phyloP scores from a whole-genome alignment of 2,797 vertebrate species.

The Lycodopsis pacificus region DNA sequence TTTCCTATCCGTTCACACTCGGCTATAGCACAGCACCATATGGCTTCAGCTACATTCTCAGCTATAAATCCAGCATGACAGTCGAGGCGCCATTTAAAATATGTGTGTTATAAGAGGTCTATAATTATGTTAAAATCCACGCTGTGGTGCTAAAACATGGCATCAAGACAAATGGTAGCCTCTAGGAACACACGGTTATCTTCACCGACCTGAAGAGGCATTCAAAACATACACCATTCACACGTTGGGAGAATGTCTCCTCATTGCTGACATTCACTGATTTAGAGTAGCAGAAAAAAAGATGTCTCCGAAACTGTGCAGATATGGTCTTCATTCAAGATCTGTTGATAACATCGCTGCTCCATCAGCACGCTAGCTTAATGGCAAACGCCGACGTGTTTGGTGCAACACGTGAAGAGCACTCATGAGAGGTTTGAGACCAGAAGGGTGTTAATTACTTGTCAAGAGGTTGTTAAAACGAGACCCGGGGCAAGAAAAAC shows the following conservation, averaged over 20 bases:
- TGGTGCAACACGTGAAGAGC: constrained; percentile 68
- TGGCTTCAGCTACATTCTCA: constrained; percentile 46
- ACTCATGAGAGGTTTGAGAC: constrained; percentile 67
- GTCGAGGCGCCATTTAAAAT: constrained; percentile 41
- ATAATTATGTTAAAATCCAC: constrained; percentile 18
- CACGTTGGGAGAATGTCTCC: constrained; percentile 5
- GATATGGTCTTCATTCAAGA: constrained; percentile 25
- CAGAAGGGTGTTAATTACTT: constrained; percentile 79
- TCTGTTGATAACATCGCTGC: constrained; percentile 53
- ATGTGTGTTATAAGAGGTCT: constrained; percentile 9
- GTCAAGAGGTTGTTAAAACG: constrained; percentile 82
- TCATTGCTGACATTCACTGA: constrained; percentile 17
- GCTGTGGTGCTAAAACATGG: constrained; percentile 9
- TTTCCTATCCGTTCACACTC: constrained; percentile 59
- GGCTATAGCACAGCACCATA: constrained; percentile 61
- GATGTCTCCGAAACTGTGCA: constrained; percentile 25
- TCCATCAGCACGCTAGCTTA: constrained; percentile 43
- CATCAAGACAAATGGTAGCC: constrained; percentile 33
- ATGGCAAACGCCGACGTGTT: constrained; percentile 52
- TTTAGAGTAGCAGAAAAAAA: constrained; percentile 17
- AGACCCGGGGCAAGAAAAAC: constrained; percentile 55
- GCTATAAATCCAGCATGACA: constrained; percentile 52
- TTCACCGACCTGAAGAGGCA: constrained; percentile 16
- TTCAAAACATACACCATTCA: constrained; percentile 71
- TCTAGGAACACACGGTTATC: constrained; percentile 10